Evolutionary conservation across 1,140 invertebrate species (phyloP), one percentile per base, ranked within the genome.

Genomic region (Panagrolaimus sp.): DNA sequence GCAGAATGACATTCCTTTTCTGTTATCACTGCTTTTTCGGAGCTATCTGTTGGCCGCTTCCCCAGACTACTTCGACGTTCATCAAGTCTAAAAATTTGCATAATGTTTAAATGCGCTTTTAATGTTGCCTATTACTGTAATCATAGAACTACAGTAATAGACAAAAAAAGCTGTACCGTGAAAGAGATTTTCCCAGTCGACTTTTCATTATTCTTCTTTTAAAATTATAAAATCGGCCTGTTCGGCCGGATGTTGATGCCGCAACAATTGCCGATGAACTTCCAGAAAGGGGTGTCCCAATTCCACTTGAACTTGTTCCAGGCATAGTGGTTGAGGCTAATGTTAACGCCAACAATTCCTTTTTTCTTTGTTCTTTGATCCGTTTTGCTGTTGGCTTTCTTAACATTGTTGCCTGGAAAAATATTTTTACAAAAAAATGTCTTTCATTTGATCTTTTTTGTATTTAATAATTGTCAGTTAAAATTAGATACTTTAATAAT

Each of bases 391-490:
- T 26, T 14, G 52, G 52, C 14, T 58, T 58, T n/a, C 52, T 21
- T 28, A 58, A 28, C 52, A 58, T 58, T 58, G 52, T 58, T 2
- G 52, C 52, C 52, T 58, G 17, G 21, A 58, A 58, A 58, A 58
- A 21, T 14, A n/a, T 38, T 43, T 10, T 62, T n/a, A 78, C 17
- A 75, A 63, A 68, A 75, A 75, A 8, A 76, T 76, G 52, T 75
- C 73, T 12, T 32, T 78, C 17, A 76, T 76, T 32, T 73, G 76
- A 15, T 75, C 72, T 38, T 38, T 4, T 38, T 38, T 38, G 32
- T 38, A 38, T 38, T 38, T 38, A 38, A 4, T 38, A 4, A 38
- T 4, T 38, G 2, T 38, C 32, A 4, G 32, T 38, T 4, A 38
- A 38, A 38, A 38, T 38, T 38, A 38, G n/a, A n/a, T 38, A 38